phyloP scores from a whole-genome alignment of 2,797 vertebrate species.

The Rallus crepitans region DNA sequence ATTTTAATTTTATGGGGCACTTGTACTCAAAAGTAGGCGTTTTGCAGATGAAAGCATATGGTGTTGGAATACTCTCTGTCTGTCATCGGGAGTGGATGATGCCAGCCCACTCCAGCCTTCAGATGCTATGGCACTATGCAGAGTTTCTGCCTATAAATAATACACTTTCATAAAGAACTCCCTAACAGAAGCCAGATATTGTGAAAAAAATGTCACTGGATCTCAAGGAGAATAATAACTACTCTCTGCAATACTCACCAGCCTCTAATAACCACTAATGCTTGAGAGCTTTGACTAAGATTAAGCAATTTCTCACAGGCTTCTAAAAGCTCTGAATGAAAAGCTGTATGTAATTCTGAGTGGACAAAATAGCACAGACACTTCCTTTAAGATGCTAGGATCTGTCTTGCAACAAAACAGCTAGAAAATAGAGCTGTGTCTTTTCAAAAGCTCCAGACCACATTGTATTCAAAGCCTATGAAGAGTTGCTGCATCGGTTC shows the following conservation, averaged over 20 bases:
- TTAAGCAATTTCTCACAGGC: background rate
- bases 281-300: background rate
- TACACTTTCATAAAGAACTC: background rate
- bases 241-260: background rate
- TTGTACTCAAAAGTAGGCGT: background rate
- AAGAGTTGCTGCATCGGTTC: background rate
- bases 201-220: background rate
- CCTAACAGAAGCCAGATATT: background rate
- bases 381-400: background rate
- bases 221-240: background rate
- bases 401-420: background rate
- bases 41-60: conserved; percentile 35
- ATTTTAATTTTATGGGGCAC: conserved; percentile 27
- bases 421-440: background rate
- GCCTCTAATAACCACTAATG: background rate
- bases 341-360: background rate
- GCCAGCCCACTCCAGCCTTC: background rate
- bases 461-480: background rate
- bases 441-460: background rate
- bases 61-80: conserved; percentile 9
- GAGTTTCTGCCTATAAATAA: conserved; percentile 12
- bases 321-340: background rate
- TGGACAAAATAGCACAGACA: background rate
- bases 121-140: background rate
- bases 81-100: background rate